Conservation (phyloP, 2,888 invertebrate species). For the Trichogramma evanescens region DNA sequence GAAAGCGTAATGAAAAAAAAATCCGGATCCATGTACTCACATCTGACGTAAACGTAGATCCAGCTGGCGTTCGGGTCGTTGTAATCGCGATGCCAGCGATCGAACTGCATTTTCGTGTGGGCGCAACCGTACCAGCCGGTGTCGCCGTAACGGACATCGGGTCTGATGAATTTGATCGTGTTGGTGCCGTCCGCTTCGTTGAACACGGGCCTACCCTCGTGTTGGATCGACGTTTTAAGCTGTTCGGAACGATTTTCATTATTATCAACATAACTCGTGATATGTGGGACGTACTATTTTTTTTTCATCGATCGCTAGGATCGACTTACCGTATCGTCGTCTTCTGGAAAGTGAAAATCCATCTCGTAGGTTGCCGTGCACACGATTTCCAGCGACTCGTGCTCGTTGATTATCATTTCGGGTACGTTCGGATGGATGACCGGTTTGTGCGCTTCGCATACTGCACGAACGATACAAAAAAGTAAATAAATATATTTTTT, state of each 20-base stretch:
- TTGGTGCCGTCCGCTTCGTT: too few species aligned
- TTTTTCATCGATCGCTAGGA: neutral
- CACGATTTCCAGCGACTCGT: slow-evolving; percentile 28
- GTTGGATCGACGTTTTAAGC: too few species aligned
- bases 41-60: slow-evolving; percentile 40
- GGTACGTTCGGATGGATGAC: slow-evolving; percentile 18
- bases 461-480: slow-evolving; percentile 16
- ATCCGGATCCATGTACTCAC: slow-evolving; percentile 26
- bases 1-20: neutral
- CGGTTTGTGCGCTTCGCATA: slow-evolving; percentile 24
- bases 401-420: slow-evolving; percentile 33
- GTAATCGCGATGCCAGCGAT: slow-evolving; percentile 6
- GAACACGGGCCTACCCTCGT: too few species aligned
- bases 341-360: slow-evolving; percentile 29
- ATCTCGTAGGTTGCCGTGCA: slow-evolving; percentile 27
- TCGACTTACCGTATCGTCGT: neutral
- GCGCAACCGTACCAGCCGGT: slow-evolving; percentile 43
- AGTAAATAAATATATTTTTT: neutral
- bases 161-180: too few species aligned
- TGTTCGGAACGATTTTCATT: too few species aligned
- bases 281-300: neutral
- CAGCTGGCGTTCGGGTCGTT: slow-evolving; percentile 27
- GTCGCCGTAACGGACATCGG: slow-evolving; percentile 29
- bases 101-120: slow-evolving; percentile 21
- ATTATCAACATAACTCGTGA: neutral